Base-by-base conservation (phyloP, 2,888 invertebrate species). In the Eilema depressum region DNA sequence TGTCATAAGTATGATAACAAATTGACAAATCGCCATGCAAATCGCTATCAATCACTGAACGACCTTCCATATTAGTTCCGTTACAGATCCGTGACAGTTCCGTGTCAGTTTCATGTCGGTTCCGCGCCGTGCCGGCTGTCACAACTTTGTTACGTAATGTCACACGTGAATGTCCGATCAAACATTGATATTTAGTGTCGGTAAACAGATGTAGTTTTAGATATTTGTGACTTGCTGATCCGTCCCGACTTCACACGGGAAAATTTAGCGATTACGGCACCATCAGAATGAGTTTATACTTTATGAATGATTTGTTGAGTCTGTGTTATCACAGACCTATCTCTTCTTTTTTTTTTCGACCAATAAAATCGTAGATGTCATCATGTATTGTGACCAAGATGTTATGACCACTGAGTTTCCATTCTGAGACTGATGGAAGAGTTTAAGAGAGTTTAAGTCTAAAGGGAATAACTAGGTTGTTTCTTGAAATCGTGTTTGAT, bases 21-120 rank as follows among this genome's bases (percentile, higher is more conserved):
- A 61, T 70, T 70, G 41, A 56, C 66, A 66, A 70, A 66, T 70
- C 41, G 26, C 41, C 62, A 62, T 79, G 71, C 30, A 74, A 81
- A 81, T 74, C 71, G n/a, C 69, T 71, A 79, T 74, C 72, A 74
- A 79, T 78, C 63, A 28, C 47, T 14, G 25, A 5, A 23, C 65
- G 80, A 78, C 82, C 82, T 81, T 81, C 73, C 26, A 26, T 7
- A 81, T 81, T 76, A 37, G 80, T 82, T 79, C 77, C 76, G 76
- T 78, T 73, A 70, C 68, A 64, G 76, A 79, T 81, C 71, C 70
- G 77, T 73, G 76, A 69, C 77, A 69, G 68, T 60, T 74, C 26
- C 41, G 69, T 61, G 71, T 78, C 75, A 73, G 73, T 47, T 53
- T 41, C 71, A 69, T 68, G 70, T 78, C 75, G 72, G 74, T 56